Evolutionary conservation across 1,140 invertebrate genomes (phyloP).

Genomic region (Drosophila biarmipes): DNA sequence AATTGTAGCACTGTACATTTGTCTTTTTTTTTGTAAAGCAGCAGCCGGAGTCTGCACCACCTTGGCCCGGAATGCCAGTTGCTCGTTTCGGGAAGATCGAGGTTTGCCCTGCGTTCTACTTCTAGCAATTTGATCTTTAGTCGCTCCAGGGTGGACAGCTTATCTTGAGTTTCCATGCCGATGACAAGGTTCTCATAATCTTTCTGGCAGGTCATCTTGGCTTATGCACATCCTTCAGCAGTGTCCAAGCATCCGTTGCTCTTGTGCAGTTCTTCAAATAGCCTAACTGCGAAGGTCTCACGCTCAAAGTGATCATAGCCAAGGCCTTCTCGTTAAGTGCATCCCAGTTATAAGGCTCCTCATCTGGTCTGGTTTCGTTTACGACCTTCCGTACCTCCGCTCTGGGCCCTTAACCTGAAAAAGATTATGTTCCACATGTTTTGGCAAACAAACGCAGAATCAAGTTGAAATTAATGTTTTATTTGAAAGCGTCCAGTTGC

Average conservation of each 20-base stretch:
- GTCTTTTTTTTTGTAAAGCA: neutral
- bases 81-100: neutral
- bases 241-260: slow-evolving; percentile 1
- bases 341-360: neutral
- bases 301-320: slow-evolving; percentile 5
- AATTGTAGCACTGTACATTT: neutral
- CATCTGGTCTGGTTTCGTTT: neutral
- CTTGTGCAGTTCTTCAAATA: slow-evolving; percentile 13
- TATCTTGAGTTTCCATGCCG: slow-evolving; percentile 2
- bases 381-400: neutral
- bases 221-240: slow-evolving; percentile 3
- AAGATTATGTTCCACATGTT: too few relatives aligned
- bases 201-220: slow-evolving; percentile 9
- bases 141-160: neutral
- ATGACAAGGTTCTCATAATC: neutral
- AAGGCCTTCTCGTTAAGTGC: slow-evolving; percentile 4
- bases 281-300: slow-evolving; percentile 10
- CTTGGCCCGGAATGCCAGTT: neutral
- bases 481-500: too few relatives aligned
- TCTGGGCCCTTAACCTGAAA: neutral
- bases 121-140: neutral
- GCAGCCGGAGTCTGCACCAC: too few relatives aligned
- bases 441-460: too few relatives aligned
- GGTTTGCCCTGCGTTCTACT: neutral
- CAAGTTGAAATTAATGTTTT: too few relatives aligned